phyloP scores from a whole-genome alignment of 2,113 vertebrate species.

The Motacilla tschutschensis region DNA sequence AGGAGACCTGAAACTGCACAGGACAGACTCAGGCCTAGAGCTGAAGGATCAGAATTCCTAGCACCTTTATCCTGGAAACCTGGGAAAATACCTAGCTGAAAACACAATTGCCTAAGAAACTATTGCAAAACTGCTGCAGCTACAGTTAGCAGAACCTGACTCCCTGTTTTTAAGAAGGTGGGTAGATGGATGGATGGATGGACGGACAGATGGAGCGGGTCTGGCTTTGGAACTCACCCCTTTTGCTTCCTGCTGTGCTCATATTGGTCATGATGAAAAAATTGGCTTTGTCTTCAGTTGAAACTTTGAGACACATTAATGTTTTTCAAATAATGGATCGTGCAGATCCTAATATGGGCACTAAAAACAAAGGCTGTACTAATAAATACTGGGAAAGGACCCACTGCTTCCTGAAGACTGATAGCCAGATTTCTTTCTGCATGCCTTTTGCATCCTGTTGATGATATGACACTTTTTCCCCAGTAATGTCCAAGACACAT shows the following conservation, averaged over 20 bases:
- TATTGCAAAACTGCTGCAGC: constrained; percentile 53
- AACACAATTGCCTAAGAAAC: constrained; percentile 2
- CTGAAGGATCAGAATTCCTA: background rate
- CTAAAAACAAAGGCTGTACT: constrained; percentile 50
- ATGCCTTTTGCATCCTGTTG: constrained; percentile 59
- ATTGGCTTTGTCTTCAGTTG: constrained; percentile 51
- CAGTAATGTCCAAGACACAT: constrained; percentile 47
- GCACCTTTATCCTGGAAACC: background rate
- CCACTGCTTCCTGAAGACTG: constrained; percentile 52
- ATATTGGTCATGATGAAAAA: constrained; percentile 13
- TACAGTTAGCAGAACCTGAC: constrained; percentile 61
- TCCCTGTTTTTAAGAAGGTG: constrained; percentile 24
- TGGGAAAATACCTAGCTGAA: background rate
- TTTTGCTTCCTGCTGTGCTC: constrained; percentile 27
- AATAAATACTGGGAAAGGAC: constrained; percentile 58
- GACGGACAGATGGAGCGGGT: background rate
- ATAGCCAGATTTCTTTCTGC: constrained; percentile 63
- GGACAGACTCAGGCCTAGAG: background rate
- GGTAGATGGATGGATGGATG: background rate
- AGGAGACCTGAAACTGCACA: background rate
- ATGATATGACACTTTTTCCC: constrained; percentile 41
- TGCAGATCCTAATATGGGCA: constrained; percentile 44
- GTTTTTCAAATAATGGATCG: background rate
- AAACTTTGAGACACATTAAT: background rate
- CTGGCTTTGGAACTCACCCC: constrained; percentile 41